phyloP scores from a whole-genome alignment of 1,140 invertebrate genomes.

The Caenorhabditis latens region DNA sequence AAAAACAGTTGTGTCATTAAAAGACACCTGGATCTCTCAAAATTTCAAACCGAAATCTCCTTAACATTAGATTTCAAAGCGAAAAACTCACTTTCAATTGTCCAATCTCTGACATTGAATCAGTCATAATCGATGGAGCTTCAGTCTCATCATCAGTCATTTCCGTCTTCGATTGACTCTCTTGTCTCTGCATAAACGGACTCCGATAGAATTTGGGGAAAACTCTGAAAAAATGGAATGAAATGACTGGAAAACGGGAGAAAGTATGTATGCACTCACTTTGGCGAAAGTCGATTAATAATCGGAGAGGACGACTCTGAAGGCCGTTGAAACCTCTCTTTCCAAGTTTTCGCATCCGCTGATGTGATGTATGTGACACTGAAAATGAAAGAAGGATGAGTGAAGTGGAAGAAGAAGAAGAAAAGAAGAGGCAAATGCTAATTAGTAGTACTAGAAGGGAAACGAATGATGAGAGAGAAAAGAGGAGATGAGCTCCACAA shows the following conservation, averaged over 20 bases:
- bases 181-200: conserved; percentile 67
- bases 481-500: background rate
- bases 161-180: conserved; percentile 19
- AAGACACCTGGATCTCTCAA: no score
- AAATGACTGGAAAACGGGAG: background rate
- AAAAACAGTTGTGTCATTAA: no score
- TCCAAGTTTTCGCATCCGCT: conserved; percentile 79
- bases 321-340: conserved; percentile 73
- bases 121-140: conserved; percentile 32
- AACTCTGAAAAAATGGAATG: conserved; percentile 77
- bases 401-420: conserved; percentile 52
- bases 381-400: conserved; percentile 67
- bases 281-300: conserved; percentile 79
- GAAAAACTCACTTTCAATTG: conserved; percentile 25
- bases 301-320: conserved; percentile 71
- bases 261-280: conserved; percentile 74
- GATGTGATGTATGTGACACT: conserved; percentile 81
- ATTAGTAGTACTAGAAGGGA: conserved; percentile 39
- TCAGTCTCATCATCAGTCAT: conserved; percentile 29
- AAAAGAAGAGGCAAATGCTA: conserved; percentile 50
- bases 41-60: no score
- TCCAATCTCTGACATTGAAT: conserved; percentile 31
- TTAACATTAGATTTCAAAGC: no score
- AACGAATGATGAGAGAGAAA: background rate
- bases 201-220: conserved; percentile 80